phyloP scores from a whole-genome alignment of 2,797 vertebrate genomes.

The Poeciliopsis presidionis region DNA sequence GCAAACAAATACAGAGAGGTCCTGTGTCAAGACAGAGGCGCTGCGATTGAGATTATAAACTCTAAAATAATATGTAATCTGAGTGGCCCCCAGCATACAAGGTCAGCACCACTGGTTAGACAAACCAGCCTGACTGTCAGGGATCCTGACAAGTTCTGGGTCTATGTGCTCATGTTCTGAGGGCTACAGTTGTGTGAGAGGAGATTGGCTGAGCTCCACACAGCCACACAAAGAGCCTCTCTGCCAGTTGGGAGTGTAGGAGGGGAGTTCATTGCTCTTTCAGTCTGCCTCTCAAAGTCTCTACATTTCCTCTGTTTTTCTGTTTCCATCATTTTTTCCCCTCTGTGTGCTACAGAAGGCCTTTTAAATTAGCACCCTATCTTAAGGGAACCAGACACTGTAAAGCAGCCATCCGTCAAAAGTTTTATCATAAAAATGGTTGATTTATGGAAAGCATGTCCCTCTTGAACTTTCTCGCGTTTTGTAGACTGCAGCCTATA shows the following conservation, averaged over 20 bases:
- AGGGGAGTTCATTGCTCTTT: slow-evolving; percentile 63
- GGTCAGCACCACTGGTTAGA: slow-evolving; percentile 56
- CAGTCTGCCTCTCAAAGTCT: slow-evolving; percentile 51
- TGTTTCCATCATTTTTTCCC: slow-evolving; percentile 61
- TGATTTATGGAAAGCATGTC: slow-evolving; percentile 26
- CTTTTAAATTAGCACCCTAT: slow-evolving; percentile 34
- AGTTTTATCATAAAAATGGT: slow-evolving; percentile 26
- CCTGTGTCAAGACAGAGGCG: slow-evolving; percentile 63
- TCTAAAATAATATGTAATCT: slow-evolving; percentile 74
- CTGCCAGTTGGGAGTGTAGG: slow-evolving; percentile 67
- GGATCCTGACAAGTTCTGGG: slow-evolving; percentile 60
- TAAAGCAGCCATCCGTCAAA: slow-evolving; percentile 23
- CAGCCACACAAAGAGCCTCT: slow-evolving; percentile 73
- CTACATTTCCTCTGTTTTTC: slow-evolving; percentile 67
- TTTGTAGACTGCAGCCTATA: neutral
- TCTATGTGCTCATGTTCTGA: slow-evolving; percentile 62
- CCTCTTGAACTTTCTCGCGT: neutral
- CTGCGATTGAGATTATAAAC: slow-evolving; percentile 64
- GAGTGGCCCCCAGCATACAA: slow-evolving; percentile 47
- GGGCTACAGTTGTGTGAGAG: slow-evolving; percentile 54
- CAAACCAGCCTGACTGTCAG: slow-evolving; percentile 51
- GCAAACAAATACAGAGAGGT: slow-evolving; percentile 73
- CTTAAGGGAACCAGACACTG: slow-evolving; percentile 36
- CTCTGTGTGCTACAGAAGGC: slow-evolving; percentile 42
- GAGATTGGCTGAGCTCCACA: slow-evolving; percentile 59